Base-by-base conservation (phyloP, 2,113 vertebrate genomes). In the Macrotus californicus region DNA sequence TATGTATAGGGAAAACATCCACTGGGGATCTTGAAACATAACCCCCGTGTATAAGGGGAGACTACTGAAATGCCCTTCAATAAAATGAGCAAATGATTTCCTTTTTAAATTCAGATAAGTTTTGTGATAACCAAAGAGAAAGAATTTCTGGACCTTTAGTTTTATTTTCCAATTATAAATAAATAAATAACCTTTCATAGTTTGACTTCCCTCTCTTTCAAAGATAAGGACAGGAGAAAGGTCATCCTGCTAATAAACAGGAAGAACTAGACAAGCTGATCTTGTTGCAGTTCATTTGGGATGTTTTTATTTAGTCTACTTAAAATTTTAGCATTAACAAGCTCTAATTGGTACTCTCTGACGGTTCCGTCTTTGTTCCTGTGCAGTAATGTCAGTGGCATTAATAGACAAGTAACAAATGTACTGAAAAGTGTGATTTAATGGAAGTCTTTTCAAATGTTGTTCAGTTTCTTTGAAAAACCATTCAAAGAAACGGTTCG, bases 221-320 rank as follows among this genome's bases (percentile, higher is more conserved):
- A 93, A 92, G 86, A 76, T 43, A 93, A 80, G 39, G 18, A 36
- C 19, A 59, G 24, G 21, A 76, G 46, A 97, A 97, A 97, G 87
- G 76, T 97, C 97, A 96, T 81, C 11, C 8, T 61, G 56, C 36
- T 87, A 72, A 90, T 84, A 94, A 87, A 89, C 48, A 43, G 64
- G 56, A 48, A 36, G 86, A 70, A 36, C 15, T 36, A 84, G 10
- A 81, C n/a, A 77, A 54, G 56, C 4, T 13, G 91, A 77, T 86
- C n/a, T 16, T n/a, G 7, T 21, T n/a, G 36, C 7, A 31, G 7
- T 36, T 86, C 41, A 26, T 64, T 50, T 64, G 59, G n/a, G 24
- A 19, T 41, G 31, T 26, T 88, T 89, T 87, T 41, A 19, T 56
- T 79, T 41, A 12, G 22, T 56, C 70, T 72, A 7, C 26, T 70